Conservation (phyloP, 2,797 vertebrate genomes). For the Falco naumanni region DNA sequence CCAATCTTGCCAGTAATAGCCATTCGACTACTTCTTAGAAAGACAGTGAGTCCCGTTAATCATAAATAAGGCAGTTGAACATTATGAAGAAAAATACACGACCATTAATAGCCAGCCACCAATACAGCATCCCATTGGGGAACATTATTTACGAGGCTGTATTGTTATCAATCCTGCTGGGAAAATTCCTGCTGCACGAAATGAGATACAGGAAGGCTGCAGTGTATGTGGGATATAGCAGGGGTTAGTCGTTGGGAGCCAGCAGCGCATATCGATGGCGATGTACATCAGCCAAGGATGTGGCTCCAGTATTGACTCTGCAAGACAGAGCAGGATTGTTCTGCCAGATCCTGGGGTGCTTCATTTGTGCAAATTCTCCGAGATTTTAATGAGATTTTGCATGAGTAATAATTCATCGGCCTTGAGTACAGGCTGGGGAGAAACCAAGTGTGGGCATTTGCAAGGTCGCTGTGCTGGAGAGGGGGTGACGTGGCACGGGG, state of each 20-base stretch:
- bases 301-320: fast-evolving
- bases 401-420: neutral
- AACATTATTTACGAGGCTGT: neutral
- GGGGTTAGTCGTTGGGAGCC: neutral
- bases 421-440: neutral
- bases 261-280: fast-evolving
- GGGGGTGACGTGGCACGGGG: neutral
- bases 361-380: neutral
- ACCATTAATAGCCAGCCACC: conserved; percentile 23
- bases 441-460: fast-evolving
- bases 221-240: fast-evolving
- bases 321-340: fast-evolving
- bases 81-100: neutral
- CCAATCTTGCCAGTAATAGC: neutral
- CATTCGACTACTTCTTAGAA: neutral
- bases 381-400: neutral
- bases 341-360: neutral
- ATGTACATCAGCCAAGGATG: fast-evolving
- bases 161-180: neutral
- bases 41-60: neutral
- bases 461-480: neutral
- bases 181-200: neutral
- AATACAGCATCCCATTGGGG: neutral
- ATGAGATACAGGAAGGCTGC: neutral
- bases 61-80: neutral